phyloP scores from a whole-genome alignment of 2,888 invertebrate genomes.

The Tetramorium bicarinatum region DNA sequence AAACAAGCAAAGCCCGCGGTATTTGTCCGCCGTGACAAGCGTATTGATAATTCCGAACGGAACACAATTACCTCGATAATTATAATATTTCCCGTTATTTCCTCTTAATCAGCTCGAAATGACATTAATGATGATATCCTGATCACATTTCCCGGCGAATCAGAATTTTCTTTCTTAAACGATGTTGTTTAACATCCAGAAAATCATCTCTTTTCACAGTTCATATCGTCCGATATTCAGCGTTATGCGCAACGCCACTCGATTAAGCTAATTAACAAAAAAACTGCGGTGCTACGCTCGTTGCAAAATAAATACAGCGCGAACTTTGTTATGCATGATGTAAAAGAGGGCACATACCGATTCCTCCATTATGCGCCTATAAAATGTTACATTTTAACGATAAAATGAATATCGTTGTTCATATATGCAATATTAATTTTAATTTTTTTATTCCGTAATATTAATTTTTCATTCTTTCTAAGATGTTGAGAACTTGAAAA shows the following conservation, averaged over 20 bases:
- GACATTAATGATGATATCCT: not conserved
- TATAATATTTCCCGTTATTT: slow-evolving; percentile 13
- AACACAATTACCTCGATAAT: slow-evolving; percentile 8
- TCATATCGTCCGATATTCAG: slow-evolving; percentile 50
- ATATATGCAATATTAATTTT: not conserved
- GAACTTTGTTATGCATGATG: slow-evolving; percentile 29
- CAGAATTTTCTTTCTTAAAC: slow-evolving; percentile 61
- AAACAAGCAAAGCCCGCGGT: slow-evolving; percentile 24
- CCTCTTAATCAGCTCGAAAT: slow-evolving; percentile 7
- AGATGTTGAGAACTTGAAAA: not conserved
- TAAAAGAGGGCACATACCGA: slow-evolving; percentile 22
- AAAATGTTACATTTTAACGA: not conserved
- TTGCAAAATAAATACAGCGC: slow-evolving; percentile 47
- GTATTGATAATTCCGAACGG: slow-evolving; percentile 25
- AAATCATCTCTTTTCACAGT: slow-evolving; percentile 60
- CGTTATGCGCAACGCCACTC: slow-evolving; percentile 24
- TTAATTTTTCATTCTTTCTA: not conserved
- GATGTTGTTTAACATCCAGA: slow-evolving; percentile 62
- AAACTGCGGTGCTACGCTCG: slow-evolving; percentile 41
- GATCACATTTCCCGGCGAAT: not conserved
- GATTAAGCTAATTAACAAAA: slow-evolving; percentile 69
- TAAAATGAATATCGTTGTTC: not conserved
- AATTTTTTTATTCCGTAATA: not conserved
- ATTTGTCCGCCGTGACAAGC: slow-evolving; percentile 28
- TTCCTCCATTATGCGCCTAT: not conserved